Evolutionary conservation across 2,113 vertebrate genomes (phyloP).

Genomic region (Theristicus caerulescens): DNA sequence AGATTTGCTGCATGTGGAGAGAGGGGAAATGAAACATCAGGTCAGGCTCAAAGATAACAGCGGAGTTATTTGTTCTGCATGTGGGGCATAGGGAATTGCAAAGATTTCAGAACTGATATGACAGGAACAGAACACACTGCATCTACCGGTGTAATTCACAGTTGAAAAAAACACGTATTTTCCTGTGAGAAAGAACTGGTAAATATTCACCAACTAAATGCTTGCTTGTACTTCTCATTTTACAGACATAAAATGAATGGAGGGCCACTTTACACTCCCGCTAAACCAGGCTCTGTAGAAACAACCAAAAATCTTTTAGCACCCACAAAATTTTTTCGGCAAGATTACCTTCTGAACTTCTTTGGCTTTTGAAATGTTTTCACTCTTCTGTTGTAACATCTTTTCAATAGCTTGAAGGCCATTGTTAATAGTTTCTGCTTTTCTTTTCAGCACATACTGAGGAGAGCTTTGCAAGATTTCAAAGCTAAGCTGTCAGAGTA

Average conservation of each 20-base stretch:
- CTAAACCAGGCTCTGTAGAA: not conserved
- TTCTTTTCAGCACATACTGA: constrained; percentile 75
- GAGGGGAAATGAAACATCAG: not conserved
- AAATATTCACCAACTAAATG: not conserved
- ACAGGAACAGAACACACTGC: not conserved
- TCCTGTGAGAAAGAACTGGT: not conserved
- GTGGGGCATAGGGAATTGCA: not conserved
- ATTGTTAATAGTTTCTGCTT: constrained; percentile 79
- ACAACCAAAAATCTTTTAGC: not conserved
- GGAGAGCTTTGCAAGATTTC: constrained; percentile 81
- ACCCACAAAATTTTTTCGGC: not conserved
- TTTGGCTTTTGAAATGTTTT: constrained; percentile 80
- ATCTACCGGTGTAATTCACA: not conserved
- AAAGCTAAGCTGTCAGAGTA: constrained; percentile 74
- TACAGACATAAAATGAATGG: not conserved
- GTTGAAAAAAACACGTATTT: not conserved
- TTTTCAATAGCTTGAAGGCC: constrained; percentile 83
- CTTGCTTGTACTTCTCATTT: not conserved
- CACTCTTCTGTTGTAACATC: constrained; percentile 80
- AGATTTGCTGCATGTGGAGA: constrained; percentile 77
- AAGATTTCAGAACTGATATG: not conserved
- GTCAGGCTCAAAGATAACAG: not conserved
- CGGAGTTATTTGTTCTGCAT: not conserved
- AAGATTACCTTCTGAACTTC: constrained; percentile 85
- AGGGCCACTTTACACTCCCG: not conserved